A percentile compares a stretch with the other conserved stretches of the same genome.
Conservation (phyloP, 2,113 vertebrate genomes). For the Dermatemys mawii region DNA sequence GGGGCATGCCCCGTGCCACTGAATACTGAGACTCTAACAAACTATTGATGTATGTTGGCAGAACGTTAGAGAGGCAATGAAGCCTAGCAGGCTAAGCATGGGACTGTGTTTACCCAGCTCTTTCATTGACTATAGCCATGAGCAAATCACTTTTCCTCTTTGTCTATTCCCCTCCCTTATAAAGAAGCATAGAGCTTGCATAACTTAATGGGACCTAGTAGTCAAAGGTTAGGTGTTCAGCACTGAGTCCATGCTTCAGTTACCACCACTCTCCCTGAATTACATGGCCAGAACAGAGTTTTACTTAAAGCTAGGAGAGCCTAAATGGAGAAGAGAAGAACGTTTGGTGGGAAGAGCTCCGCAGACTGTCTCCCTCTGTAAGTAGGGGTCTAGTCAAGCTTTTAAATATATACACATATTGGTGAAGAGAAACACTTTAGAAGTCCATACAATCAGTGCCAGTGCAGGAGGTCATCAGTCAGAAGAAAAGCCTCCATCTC, state of each 20-base stretch:
- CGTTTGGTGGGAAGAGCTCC: neutral
- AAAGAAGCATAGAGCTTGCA: neutral
- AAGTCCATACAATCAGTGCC: neutral
- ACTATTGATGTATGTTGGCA: neutral
- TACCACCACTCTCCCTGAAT: neutral
- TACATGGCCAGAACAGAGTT: neutral
- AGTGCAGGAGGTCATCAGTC: neutral
- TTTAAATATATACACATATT: neutral
- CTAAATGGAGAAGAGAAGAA: neutral
- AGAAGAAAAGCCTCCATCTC: neutral
- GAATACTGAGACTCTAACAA: neutral
- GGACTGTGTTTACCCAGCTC: neutral
- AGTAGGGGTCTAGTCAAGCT: neutral
- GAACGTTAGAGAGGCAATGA: neutral
- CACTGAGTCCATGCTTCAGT: neutral
- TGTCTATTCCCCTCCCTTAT: accelerated
- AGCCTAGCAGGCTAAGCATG: neutral
- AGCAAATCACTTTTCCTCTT: neutral
- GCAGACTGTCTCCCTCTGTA: neutral
- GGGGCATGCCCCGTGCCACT: neutral
- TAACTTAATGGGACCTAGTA: neutral
- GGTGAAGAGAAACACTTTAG: neutral
- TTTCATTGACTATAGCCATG: neutral
- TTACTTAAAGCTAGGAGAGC: neutral
- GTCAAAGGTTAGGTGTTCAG: neutral